Evolutionary conservation across 2,888 invertebrate species (phyloP), one percentile per base, ranked within the genome.

Genomic region (Portevinia maculata): DNA sequence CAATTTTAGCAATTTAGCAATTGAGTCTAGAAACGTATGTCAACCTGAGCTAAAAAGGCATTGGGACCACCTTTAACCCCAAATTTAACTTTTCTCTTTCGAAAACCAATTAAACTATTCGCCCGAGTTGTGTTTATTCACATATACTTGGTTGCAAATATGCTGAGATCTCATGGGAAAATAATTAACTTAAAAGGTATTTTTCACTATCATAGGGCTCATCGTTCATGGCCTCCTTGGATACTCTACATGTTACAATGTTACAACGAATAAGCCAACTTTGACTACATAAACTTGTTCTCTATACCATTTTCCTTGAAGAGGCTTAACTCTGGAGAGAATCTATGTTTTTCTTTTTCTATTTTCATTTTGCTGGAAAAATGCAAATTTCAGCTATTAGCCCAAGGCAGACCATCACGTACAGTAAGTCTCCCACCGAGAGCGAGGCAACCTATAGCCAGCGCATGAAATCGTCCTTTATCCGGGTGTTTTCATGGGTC

Each of bases 311-410:
- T 59, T 55, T 24, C 28, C 41, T 55, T 41, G 17, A 8, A 59
- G 73, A 48, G 67, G 59, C 46, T 55, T 57, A 55, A 53, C 24
- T 57, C n/a, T 21, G 15, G 37, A 37, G 50, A 19, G 46, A 39
- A 48, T 39, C 4, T 32, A 21, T 1, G 8, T 15, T n/a, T 17
- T 7, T 24, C 0, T 3, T 37, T 32, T 30, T 34, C 44, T 57
- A 28, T 55, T 69, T 24, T 4, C 5, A 11, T 48, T 55, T 67
- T 34, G 17, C 13, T 11, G 57, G 9, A 17, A 52, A 76, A 71
- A 76, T 83, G 70, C 65, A 76, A 81, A 81, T 81, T 76, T 64
- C 70, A 81, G 59, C 65, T 76, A 76, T 76, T 83, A 71, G 53
- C 71, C 65, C 71, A 76, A 71, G 70, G 50, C 65, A 67, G 50